Evolutionary conservation across 2,113 vertebrate species (phyloP).

Genomic region (Lasiurus cinereus): DNA sequence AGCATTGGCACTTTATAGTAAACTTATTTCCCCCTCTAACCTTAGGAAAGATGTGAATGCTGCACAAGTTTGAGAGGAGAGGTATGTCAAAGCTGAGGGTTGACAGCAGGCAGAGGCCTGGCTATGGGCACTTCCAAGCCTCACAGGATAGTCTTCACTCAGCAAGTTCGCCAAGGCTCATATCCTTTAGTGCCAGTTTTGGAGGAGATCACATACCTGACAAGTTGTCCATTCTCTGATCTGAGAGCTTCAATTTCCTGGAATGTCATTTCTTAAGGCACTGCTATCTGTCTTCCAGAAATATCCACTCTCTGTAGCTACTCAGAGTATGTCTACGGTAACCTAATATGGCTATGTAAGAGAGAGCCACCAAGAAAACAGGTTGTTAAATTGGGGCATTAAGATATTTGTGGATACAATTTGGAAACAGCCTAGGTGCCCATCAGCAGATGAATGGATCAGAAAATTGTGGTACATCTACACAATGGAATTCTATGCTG

Average conservation of each 20-base stretch:
- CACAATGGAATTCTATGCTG: no score
- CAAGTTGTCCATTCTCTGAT: neutral
- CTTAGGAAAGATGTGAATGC: neutral
- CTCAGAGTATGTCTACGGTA: neutral
- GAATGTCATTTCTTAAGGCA: neutral
- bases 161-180: neutral
- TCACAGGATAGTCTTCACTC: neutral
- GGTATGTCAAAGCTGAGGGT: neutral
- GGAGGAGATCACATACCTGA: neutral
- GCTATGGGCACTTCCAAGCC: neutral
- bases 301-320: neutral
- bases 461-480: no score
- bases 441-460: no score
- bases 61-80: neutral
- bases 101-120: neutral
- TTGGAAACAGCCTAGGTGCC: no score
- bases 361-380: neutral
- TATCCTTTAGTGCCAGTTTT: neutral
- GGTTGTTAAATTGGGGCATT: neutral
- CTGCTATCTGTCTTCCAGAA: constrained; percentile 26
- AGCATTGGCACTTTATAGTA: neutral
- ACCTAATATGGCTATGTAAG: neutral
- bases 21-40: neutral
- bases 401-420: neutral
- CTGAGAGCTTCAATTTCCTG: neutral